Percentiles rank a stretch among this genome's conserved stretches.
These are phyloP conservation scores for Athalia cordata DNA, from an alignment of 2,888 invertebrate genomes.

Conservation along the genomic window DNA sequence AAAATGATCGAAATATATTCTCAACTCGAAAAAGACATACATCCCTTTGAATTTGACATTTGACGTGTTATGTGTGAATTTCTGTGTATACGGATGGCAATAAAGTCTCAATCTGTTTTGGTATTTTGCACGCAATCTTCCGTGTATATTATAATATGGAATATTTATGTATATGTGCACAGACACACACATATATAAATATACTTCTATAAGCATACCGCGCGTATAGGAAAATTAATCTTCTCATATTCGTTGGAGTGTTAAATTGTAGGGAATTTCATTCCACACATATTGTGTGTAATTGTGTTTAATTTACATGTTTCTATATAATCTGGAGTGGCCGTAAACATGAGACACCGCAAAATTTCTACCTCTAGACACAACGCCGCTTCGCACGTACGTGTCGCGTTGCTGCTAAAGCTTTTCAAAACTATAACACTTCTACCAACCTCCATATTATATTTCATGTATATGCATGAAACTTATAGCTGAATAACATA, in stretches of 20 bases:
- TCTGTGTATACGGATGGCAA: slow-evolving; percentile 11
- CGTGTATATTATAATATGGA: background rate
- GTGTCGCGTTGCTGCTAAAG: background rate
- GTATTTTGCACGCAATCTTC: slow-evolving; percentile 16
- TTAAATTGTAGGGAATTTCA: slow-evolving; percentile 40
- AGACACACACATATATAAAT: too few species aligned
- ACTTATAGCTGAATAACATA: background rate
- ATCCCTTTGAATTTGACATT: too few species aligned
- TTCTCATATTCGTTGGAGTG: slow-evolving; percentile 24
- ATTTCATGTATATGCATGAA: slow-evolving; percentile 1
- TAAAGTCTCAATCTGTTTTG: slow-evolving; percentile 23
- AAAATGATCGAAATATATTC: background rate
- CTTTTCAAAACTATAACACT: background rate
- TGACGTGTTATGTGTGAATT: slow-evolving; percentile 8
- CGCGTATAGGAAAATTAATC: slow-evolving; percentile 25
- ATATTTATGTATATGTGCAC: too few species aligned
- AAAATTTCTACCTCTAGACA: slow-evolving; percentile 1
- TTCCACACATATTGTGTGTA: slow-evolving; percentile 34
- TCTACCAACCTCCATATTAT: background rate
- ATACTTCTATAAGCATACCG: background rate
- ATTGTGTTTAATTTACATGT: slow-evolving; percentile 44
- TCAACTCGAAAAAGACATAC: too few species aligned
- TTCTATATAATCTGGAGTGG: slow-evolving; percentile 29
- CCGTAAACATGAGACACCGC: slow-evolving; percentile 34
- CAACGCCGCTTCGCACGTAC: background rate